These are phyloP conservation scores for Aspidiotus destructor DNA, from an alignment of 2,888 invertebrate genomes.

Conservation along the genomic window DNA sequence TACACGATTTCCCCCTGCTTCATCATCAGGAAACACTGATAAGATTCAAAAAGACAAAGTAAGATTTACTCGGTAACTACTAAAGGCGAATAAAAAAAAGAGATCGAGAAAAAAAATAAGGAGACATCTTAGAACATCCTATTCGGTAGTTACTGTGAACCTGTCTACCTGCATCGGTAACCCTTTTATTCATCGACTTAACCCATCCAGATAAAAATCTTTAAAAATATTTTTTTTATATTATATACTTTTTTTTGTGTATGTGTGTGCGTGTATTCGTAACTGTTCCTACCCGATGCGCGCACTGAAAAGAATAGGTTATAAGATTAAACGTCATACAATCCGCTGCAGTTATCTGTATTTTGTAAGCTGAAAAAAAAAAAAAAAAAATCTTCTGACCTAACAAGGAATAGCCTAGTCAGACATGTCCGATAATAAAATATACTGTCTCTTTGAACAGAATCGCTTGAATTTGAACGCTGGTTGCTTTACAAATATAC, in stretches of 20 bases:
- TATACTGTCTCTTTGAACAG: constrained; percentile 12
- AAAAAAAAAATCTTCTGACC: constrained; percentile 14
- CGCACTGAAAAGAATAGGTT: constrained; percentile 28
- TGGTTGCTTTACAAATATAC: constrained; percentile 1
- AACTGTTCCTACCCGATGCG: constrained; percentile 24
- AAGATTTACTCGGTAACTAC: constrained; percentile 1
- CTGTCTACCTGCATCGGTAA: constrained; percentile 30
- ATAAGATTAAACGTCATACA: constrained; percentile 30
- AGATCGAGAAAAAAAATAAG: constrained; percentile 6
- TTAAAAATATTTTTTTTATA: background rate
- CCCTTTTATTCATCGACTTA: constrained; percentile 31
- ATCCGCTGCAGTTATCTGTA: constrained; percentile 24
- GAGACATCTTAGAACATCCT: constrained; percentile 27
- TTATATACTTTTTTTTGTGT: constrained; percentile 5
- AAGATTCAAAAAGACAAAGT: background rate
- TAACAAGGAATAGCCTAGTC: constrained; percentile 10
- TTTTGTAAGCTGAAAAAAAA: background rate
- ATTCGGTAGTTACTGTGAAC: constrained; percentile 29
- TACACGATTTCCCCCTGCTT: too few relatives aligned
- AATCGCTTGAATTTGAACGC: constrained; percentile 25
- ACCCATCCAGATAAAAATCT: constrained; percentile 31
- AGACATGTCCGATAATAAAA: constrained; percentile 10
- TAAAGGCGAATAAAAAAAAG: background rate
- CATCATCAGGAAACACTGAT: background rate
- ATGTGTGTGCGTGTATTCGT: constrained; percentile 4